Percentiles rank a stretch among this genome's conserved stretches.
Conservation (phyloP, 2,113 vertebrate species). For the Gambusia holbrooki region DNA sequence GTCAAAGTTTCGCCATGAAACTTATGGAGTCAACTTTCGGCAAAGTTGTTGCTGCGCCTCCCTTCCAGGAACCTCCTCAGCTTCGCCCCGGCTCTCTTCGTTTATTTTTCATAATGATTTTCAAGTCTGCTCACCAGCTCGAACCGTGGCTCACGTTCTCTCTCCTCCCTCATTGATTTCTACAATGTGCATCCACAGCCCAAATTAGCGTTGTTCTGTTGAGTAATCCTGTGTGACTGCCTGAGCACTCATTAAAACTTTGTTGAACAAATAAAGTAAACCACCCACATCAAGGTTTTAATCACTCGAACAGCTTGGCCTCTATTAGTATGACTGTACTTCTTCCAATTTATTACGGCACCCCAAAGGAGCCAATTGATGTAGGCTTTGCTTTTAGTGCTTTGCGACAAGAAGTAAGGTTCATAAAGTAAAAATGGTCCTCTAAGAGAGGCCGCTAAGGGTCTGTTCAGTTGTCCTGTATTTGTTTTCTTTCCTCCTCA, state of each 20-base stretch:
- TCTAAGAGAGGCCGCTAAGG: background rate
- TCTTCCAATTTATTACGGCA: constrained; percentile 25
- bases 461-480: background rate
- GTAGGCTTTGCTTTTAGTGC: constrained; percentile 7
- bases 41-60: constrained; percentile 2
- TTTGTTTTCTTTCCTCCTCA: background rate
- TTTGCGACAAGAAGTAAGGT: background rate
- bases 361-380: constrained; percentile 25
- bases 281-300: constrained; percentile 61
- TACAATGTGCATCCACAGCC: constrained; percentile 50
- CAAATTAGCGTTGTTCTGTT: constrained; percentile 65
- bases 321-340: constrained; percentile 35
- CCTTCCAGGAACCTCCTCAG: background rate
- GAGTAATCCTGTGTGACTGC: constrained; percentile 62
- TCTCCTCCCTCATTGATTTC: constrained; percentile 54
- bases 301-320: constrained; percentile 45
- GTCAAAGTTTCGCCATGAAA: constrained; percentile 19
- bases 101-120: constrained; percentile 27
- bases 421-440: background rate
- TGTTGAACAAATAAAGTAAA: constrained; percentile 69
- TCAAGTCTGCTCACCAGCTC: constrained; percentile 6
- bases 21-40: constrained; percentile 14
- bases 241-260: constrained; percentile 69
- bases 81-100: constrained; percentile 1
- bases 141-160: constrained; percentile 22